phyloP scores from a whole-genome alignment of 2,888 invertebrate species.

The Parthenolecanium corni region DNA sequence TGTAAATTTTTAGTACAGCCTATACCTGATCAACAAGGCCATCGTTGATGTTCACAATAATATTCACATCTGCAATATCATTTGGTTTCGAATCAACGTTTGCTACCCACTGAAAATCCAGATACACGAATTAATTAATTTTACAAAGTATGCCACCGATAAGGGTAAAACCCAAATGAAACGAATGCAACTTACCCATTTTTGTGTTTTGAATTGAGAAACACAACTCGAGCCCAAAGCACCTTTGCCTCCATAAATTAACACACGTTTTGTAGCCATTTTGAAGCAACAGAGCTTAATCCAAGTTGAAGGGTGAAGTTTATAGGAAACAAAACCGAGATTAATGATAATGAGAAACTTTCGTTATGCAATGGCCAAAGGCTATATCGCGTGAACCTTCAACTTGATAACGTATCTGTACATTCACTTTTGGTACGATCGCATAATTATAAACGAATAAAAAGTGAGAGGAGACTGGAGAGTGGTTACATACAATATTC shows the following conservation, averaged over 20 bases:
- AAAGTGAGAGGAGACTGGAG: too few species aligned
- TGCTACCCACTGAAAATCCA: slow-evolving; percentile 61
- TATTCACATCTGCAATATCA: slow-evolving; percentile 77
- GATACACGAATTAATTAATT: neutral
- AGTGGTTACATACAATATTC: too few species aligned
- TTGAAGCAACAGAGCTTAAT: too few species aligned
- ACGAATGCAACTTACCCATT: slow-evolving; percentile 54
- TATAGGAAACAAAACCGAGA: too few species aligned
- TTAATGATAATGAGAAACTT: too few species aligned
- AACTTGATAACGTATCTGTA: too few species aligned
- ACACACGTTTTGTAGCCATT: slow-evolving; percentile 49
- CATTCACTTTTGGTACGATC: too few species aligned
- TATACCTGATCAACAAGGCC: slow-evolving; percentile 58
- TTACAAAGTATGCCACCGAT: neutral
- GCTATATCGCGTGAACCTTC: too few species aligned
- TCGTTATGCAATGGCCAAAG: neutral
- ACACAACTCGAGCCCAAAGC: slow-evolving; percentile 86
- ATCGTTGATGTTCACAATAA: slow-evolving; percentile 66
- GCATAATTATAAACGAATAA: too few species aligned
- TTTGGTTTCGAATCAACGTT: slow-evolving; percentile 73
- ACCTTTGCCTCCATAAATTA: slow-evolving; percentile 92
- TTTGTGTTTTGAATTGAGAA: slow-evolving; percentile 74
- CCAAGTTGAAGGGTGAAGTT: too few species aligned
- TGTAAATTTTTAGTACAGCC: neutral
- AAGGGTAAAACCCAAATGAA: neutral